phyloP scores from a whole-genome alignment of 2,888 invertebrate genomes.

The Meloe dianella region DNA sequence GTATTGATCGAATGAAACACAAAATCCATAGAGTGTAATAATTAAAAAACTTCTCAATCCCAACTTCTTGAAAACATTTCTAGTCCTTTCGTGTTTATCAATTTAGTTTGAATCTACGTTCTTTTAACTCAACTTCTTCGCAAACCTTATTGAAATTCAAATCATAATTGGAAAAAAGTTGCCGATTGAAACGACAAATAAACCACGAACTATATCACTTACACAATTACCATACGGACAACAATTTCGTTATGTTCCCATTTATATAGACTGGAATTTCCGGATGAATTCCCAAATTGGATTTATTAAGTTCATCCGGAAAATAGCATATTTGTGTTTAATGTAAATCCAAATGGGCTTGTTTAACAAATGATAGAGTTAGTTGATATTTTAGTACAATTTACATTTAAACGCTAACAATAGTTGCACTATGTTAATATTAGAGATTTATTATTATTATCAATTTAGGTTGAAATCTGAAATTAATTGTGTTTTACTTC shows the following conservation, averaged over 20 bases:
- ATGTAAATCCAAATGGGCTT: constrained; percentile 17
- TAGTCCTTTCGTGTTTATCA: no score
- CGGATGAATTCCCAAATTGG: constrained; percentile 18
- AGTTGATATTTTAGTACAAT: no score
- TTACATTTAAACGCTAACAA: constrained; percentile 11
- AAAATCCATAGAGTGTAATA: neutral
- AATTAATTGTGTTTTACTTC: neutral
- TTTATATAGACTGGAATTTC: constrained; percentile 19
- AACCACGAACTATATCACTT: neutral
- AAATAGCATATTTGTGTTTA: constrained; percentile 22
- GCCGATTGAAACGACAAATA: neutral
- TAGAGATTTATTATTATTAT: neutral
- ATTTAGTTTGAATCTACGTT: no score
- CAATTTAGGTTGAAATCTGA: neutral
- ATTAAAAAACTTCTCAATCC: constrained; percentile 2
- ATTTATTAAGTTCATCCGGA: constrained; percentile 26
- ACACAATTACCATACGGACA: neutral
- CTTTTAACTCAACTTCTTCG: neutral
- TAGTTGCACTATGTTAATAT: neutral
- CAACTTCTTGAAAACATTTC: no score
- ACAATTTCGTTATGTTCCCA: constrained; percentile 13
- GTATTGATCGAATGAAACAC: neutral
- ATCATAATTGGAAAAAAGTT: neutral
- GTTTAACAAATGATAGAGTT: constrained; percentile 29
- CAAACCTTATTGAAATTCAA: neutral